A percentile compares a stretch with the other conserved stretches of the same genome.
Conservation (phyloP, 2,888 invertebrate genomes). For the Himalopsyche japonica region DNA sequence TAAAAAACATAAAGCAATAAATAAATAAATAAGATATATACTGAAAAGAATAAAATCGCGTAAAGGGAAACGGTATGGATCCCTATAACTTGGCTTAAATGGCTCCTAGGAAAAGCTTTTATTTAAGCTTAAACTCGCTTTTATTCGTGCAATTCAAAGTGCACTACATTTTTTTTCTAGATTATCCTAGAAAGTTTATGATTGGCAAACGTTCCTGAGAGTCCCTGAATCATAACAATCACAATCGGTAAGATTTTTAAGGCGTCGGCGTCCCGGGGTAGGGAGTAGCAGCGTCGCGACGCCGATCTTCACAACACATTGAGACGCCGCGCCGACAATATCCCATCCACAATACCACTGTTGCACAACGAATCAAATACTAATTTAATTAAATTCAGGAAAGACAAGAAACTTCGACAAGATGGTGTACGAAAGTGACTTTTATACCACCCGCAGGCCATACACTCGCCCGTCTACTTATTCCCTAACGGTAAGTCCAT, state of each 20-base stretch:
- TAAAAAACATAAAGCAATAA: too few species aligned
- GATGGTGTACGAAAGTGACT: slow-evolving; percentile 94
- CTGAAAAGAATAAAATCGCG: too few species aligned
- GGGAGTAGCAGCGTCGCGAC: not conserved
- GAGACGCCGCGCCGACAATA: slow-evolving; percentile 36
- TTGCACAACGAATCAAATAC: not conserved
- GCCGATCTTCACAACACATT: slow-evolving; percentile 25
- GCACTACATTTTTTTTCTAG: too few species aligned
- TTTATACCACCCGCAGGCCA: slow-evolving; percentile 86
- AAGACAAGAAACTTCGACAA: slow-evolving; percentile 45
- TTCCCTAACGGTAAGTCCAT: slow-evolving; percentile 77
- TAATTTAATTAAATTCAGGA: not conserved
- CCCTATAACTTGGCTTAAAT: too few species aligned
- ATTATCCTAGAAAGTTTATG: too few species aligned
- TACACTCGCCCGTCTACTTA: slow-evolving; percentile 75
- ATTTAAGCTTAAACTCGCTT: too few species aligned
- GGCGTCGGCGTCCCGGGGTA: not conserved
- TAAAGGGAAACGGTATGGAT: too few species aligned
- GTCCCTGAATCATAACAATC: not conserved
- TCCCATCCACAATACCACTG: slow-evolving; percentile 12
- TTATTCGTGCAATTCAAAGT: too few species aligned
- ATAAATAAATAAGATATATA: too few species aligned
- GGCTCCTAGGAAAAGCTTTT: too few species aligned
- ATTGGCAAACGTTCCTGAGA: not conserved
- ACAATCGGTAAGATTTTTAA: not conserved